Base-by-base conservation (phyloP, 2,113 vertebrate genomes). In the Phaethon lepturus region DNA sequence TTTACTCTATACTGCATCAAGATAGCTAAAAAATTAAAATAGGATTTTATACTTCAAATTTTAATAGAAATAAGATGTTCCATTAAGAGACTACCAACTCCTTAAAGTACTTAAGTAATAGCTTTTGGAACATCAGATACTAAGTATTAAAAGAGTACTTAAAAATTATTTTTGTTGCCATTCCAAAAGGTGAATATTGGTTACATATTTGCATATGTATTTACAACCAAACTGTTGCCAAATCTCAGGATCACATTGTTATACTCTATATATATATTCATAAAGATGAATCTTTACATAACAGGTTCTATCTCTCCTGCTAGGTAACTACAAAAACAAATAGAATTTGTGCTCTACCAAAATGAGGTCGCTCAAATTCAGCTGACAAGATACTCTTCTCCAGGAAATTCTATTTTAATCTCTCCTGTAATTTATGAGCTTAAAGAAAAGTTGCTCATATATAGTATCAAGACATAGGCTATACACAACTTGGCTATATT, bases 381-480 rank as follows among this genome's bases (percentile, higher is more conserved):
- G 93, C 81, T 93, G 95, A 95, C 89, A 95, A 94, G 89, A 89
- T 49, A 74, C 42, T 64, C 81, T 62, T 93, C 82, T 94, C 80
- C 80, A 74, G 89, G 71, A 95, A 95, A 94, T 94, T 90, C 80
- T 95, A 95, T 95, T 95, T 95, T 94, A 95, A 97, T 86, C 80
- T 55, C 73, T 56, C 49, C 80, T 79, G 45, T 88, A 91, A 94
- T 69, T 95, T 88, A 95, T 2, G 17, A 79, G 29, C 64, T 68
- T 78, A 49, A 94, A 89, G 77, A 85, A 91, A 95, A 96, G 49
- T 50, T 71, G 64, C 22, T 82, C 55, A 76, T 42, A 60, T 17
- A 13, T 4, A 7, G 55, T 35, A 47, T 25, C 60, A 66, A 76
- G 66, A n/a, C 18, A 13, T 13, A 68, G 64, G 71, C 49, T 60